phyloP scores from a whole-genome alignment of 2,113 vertebrate genomes.

The Coturnix japonica region DNA sequence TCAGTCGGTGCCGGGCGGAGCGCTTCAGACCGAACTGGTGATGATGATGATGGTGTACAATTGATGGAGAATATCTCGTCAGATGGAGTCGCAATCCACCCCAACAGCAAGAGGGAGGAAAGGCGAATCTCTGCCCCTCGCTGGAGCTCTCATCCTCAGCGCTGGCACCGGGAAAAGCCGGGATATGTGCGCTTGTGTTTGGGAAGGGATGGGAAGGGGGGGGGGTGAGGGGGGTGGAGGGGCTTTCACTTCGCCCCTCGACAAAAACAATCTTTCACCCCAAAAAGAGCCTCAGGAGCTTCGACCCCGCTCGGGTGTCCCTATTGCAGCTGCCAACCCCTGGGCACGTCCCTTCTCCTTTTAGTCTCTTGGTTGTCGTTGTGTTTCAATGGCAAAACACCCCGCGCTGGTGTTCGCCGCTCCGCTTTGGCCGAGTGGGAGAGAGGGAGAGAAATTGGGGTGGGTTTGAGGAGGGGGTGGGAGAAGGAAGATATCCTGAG shows the following conservation, averaged over 20 bases:
- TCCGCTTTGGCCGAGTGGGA: not conserved
- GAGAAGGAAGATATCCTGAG: not conserved
- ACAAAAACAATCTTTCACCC: rapidly evolving
- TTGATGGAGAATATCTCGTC: not conserved
- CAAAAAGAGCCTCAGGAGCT: not conserved
- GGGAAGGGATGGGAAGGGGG: no score
- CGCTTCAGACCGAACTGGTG: not conserved
- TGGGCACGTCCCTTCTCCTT: not conserved
- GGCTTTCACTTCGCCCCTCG: not conserved
- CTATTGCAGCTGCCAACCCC: not conserved
- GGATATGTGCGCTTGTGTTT: no score
- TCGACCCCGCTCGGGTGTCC: not conserved
- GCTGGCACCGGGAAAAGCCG: not conserved
- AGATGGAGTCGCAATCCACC: not conserved
- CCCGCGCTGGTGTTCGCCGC: not conserved
- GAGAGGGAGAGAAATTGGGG: not conserved
- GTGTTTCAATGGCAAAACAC: not conserved
- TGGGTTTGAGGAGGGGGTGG: not conserved
- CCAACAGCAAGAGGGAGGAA: not conserved
- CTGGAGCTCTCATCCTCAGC: not conserved
- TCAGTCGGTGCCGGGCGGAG: not conserved
- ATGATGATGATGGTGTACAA: no score
- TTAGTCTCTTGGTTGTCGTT: not conserved
- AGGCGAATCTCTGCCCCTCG: not conserved
- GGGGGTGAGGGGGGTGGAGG: not conserved